These are phyloP conservation scores for Cerceris rybyensis DNA, from an alignment of 2,888 invertebrate species.

Conservation along the genomic window DNA sequence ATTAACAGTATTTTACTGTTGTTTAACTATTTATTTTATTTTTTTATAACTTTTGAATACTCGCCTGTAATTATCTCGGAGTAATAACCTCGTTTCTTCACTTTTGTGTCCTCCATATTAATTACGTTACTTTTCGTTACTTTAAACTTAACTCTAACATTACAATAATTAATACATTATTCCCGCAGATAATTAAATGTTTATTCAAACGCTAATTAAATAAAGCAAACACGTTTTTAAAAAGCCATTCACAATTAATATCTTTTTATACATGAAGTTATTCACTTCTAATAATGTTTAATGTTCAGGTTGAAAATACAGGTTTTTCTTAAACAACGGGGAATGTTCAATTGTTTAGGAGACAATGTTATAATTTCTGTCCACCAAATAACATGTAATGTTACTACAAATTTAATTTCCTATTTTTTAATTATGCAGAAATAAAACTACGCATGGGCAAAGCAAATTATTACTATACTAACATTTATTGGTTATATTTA, in stretches of 20 bases:
- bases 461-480: no score
- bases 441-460: no score
- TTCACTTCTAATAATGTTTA: background rate
- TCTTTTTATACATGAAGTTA: background rate
- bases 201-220: background rate
- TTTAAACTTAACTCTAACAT: background rate
- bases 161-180: background rate
- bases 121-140: background rate
- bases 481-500: no score
- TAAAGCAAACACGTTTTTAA: background rate
- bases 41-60: slow-evolving; percentile 75
- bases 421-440: no score
- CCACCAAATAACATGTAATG: no score
- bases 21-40: background rate
- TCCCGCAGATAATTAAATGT: background rate
- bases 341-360: no score
- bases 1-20: background rate
- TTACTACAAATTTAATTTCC: no score
- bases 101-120: slow-evolving; percentile 6
- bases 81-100: slow-evolving; percentile 84
- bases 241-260: background rate
- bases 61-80: slow-evolving; percentile 85
- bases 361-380: no score
- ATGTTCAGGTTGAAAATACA: background rate
- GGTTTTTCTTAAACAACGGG: no score